A percentile compares a stretch with the other conserved stretches of the same genome.
These are phyloP conservation scores for Hyperopisus bebe DNA, from an alignment of 2,113 vertebrate species.

Conservation along the genomic window DNA sequence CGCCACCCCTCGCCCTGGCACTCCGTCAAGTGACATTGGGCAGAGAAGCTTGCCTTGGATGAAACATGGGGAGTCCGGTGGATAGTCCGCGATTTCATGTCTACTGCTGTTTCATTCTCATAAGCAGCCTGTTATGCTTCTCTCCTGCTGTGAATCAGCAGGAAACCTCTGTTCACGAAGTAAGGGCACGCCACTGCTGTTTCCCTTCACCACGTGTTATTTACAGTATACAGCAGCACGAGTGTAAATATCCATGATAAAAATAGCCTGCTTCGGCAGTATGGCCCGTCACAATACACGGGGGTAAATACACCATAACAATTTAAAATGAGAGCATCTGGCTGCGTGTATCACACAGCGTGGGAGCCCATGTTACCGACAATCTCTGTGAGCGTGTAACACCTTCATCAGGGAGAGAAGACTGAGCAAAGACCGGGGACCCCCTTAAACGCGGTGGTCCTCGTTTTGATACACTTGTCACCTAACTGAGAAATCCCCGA, in stretches of 20 bases:
- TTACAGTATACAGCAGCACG: background rate
- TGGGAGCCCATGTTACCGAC: background rate
- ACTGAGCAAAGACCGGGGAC: background rate
- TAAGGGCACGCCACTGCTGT: background rate
- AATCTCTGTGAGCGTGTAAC: constrained; percentile 16
- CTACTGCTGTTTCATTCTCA: background rate
- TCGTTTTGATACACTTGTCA: background rate
- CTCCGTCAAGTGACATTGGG: background rate
- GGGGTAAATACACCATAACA: background rate
- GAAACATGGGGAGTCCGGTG: background rate
- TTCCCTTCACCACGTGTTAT: background rate
- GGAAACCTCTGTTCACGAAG: background rate
- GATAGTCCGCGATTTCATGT: background rate
- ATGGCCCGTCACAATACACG: background rate
- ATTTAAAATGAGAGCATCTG: background rate
- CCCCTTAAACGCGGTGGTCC: background rate
- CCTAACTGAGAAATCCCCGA: background rate
- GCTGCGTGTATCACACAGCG: background rate
- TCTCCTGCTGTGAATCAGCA: background rate
- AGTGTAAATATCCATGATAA: background rate
- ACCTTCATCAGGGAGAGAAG: background rate
- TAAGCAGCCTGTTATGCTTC: background rate
- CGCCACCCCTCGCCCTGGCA: background rate
- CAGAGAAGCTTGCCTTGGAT: background rate
- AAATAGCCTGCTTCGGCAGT: background rate